Percentiles rank a stretch among this genome's conserved stretches.
Evolutionary conservation across 2,797 vertebrate genomes (phyloP).

Genomic region (Tarsius wallacei): DNA sequence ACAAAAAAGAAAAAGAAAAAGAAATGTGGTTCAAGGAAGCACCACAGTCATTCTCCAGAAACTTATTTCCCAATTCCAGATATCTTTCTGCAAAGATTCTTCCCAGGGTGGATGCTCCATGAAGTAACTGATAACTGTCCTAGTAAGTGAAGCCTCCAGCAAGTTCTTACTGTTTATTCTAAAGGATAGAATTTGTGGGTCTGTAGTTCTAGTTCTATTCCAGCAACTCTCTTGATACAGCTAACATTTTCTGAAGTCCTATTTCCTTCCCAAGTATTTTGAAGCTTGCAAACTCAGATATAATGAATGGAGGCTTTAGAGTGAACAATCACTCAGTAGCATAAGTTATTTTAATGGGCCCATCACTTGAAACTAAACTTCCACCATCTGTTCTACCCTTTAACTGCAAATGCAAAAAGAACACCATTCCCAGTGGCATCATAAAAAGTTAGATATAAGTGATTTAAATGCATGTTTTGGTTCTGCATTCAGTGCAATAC

Average conservation of each 20-base stretch:
- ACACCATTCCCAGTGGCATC: slow-evolving; percentile 87
- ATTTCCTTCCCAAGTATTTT: slow-evolving; percentile 86
- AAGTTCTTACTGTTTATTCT: slow-evolving; percentile 16
- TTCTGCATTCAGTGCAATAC: slow-evolving; percentile 88
- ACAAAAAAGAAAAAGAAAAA: background rate
- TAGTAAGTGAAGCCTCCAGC: background rate
- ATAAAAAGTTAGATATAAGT: slow-evolving; percentile 91
- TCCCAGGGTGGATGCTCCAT: background rate
- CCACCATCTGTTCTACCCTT: slow-evolving; percentile 92
- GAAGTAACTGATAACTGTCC: background rate
- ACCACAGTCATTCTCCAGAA: background rate
- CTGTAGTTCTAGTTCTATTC: slow-evolving; percentile 50
- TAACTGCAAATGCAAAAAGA: slow-evolving; percentile 91
- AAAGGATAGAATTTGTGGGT: slow-evolving; percentile 8
- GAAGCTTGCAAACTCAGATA: slow-evolving; percentile 86
- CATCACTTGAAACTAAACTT: slow-evolving; percentile 90
- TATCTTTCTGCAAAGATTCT: background rate
- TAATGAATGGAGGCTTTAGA: slow-evolving; percentile 86
- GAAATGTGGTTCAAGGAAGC: background rate
- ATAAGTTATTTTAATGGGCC: slow-evolving; percentile 92
- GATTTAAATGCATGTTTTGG: slow-evolving; percentile 91
- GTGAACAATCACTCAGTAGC: slow-evolving; percentile 88
- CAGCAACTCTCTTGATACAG: slow-evolving; percentile 78
- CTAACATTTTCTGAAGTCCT: slow-evolving; percentile 85
- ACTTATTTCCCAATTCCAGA: background rate